phyloP scores from a whole-genome alignment of 2,113 vertebrate genomes.

The Colius striatus region DNA sequence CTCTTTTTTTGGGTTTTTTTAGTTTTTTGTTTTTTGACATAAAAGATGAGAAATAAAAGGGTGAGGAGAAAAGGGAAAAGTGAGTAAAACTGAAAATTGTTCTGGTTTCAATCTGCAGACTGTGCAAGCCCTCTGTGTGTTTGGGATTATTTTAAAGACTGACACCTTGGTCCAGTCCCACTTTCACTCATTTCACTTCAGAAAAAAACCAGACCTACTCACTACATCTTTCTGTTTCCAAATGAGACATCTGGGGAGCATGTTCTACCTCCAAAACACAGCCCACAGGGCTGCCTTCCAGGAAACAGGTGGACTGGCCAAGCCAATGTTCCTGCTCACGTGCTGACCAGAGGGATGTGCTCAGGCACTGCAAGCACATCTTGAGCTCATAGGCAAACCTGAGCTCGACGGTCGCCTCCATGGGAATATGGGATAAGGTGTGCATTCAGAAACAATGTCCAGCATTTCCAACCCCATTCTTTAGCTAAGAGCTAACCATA shows the following conservation, averaged over 20 bases:
- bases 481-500: background rate
- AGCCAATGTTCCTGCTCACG: background rate
- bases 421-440: background rate
- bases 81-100: background rate
- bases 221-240: background rate
- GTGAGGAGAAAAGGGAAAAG: background rate
- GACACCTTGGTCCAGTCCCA: background rate
- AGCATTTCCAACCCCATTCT: background rate
- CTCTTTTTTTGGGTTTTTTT: too few species aligned
- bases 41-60: background rate
- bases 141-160: background rate
- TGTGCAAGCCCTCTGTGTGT: background rate
- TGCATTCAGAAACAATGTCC: background rate
- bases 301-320: background rate
- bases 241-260: rapidly evolving
- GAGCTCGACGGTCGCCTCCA: background rate
- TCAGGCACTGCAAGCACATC: rapidly evolving
- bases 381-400: background rate
- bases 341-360: rapidly evolving
- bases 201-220: background rate
- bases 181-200: background rate
- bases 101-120: background rate
- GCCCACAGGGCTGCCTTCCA: background rate
- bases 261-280: background rate
- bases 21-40: too few species aligned